A percentile compares a stretch with the other conserved stretches of the same genome.
Conservation (phyloP, 1,140 invertebrate genomes). For the Drosophila tristis region DNA sequence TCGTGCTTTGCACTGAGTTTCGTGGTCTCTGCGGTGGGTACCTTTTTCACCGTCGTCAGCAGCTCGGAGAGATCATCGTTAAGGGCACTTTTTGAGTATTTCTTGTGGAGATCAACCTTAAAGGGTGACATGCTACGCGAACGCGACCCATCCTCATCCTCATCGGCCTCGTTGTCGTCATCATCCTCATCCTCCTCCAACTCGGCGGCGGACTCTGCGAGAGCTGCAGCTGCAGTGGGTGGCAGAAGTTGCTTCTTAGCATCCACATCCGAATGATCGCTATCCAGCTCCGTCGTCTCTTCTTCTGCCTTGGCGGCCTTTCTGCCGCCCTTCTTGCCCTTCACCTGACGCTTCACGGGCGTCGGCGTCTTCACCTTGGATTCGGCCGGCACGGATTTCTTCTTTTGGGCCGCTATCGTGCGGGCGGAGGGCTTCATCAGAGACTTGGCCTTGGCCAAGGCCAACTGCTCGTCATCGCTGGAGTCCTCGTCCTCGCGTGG, state of each 20-base stretch:
- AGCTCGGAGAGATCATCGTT: conserved; percentile 82
- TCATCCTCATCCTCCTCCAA: conserved; percentile 69
- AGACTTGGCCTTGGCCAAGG: conserved; percentile 56
- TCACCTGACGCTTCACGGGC: conserved; percentile 52
- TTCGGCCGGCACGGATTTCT: conserved; percentile 63
- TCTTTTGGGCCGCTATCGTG: conserved; percentile 73
- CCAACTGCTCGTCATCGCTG: conserved; percentile 63
- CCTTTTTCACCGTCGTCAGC: conserved; percentile 78
- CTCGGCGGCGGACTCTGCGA: conserved; percentile 74
- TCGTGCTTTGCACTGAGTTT: conserved; percentile 67
- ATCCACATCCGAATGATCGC: conserved; percentile 44
- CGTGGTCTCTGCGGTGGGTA: conserved; percentile 52
- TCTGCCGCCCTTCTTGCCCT: conserved; percentile 53
- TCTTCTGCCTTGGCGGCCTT: conserved; percentile 12
- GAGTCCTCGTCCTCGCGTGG: conserved; percentile 26
- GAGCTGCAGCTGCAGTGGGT: conserved; percentile 70
- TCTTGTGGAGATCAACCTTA: conserved; percentile 84
- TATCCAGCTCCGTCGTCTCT: conserved; percentile 28
- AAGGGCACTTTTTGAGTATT: conserved; percentile 84
- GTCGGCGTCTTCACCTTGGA: conserved; percentile 68
- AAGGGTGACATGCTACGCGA: conserved; percentile 81
- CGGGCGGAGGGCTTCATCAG: conserved; percentile 56
- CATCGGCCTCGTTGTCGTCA: conserved; percentile 34
- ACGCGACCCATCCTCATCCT: conserved; percentile 59
- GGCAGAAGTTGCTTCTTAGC: conserved; percentile 61